Base-by-base conservation (phyloP, 1,140 invertebrate species). In the Phymastichus coffea region DNA sequence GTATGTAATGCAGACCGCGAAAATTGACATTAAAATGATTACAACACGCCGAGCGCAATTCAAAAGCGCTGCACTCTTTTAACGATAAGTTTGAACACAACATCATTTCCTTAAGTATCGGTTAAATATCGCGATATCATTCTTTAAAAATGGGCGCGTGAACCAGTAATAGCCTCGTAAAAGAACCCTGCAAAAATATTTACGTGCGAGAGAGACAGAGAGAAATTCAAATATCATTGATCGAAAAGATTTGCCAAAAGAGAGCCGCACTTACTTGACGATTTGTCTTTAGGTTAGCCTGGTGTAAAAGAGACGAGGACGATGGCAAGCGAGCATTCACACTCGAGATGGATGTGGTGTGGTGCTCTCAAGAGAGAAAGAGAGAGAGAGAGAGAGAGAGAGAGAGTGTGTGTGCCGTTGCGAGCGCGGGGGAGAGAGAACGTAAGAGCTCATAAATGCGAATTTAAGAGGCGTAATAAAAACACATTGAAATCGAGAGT, bases 401-500 rank as follows among this genome's bases (percentile, higher is more conserved):
- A n/a, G 12, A 33, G 6, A 33, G 28, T 33, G 28, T 69, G 66
- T 64, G 66, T 68, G 63, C n/a, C n/a, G n/a, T n/a, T 64, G 28
- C 28, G 46, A 20, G 47, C 37, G 61, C 66, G 66, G 61, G 63
- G 60, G 64, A 71, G 60, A 63, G 68, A 12, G 67, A 71, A 70
- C 76, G 77, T 80, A 79, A 80, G 77, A 80, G 78, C 76, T 80
- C 77, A 80, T 80, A 80, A 79, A 80, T 80, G 78, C 72, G 78
- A 80, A 80, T 80, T 80, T 80, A 80, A 80, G 76, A 80, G 78
- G 74, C 75, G 77, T 72, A 80, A 80, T 80, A 80, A 80, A 80
- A 79, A 78, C 76, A 79, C 77, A 73, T 76, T 80, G 75, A 80
- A 80, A 80, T 80, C 70, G 77, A 80, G 77, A 80, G 76, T 78